Evolutionary conservation across 2,113 vertebrate species (phyloP), one percentile per base, ranked within the genome.

Genomic region (Mobula birostris): DNA sequence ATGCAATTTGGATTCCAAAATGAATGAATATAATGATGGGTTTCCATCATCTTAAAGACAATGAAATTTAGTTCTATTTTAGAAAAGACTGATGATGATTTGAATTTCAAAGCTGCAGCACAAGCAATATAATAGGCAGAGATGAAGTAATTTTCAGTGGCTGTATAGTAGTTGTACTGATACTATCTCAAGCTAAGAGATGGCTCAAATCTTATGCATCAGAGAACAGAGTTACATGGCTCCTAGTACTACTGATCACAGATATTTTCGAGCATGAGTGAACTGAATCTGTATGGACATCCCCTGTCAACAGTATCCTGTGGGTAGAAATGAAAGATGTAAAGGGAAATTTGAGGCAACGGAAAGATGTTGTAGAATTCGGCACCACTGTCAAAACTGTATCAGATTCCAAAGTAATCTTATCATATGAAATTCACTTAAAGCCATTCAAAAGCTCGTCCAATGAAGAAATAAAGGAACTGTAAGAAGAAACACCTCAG

Each of bases 321-420:
- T 15, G 29, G 85, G n/a, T 61, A 19, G 85, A 32, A 63, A 19
- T 66, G 29, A 32, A 88, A 32, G 29, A 32, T 66, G 61, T 17
- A 88, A 66, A 66, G 58, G 85, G 85, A 88, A 2, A 63, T n/a
- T n/a, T 32, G 61, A 88, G 58, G 32, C 85, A 88, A 88, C 85
- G 7, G 61, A 66, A 14, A 88, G 29, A 19, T 7, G 32, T 17
- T 32, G 29, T 29, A 66, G 61, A n/a, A 88, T 66, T 63, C 29
- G 12, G 29, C 85, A 88, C 29, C 61, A 66, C 61, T 66, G 15
- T 63, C 85, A 88, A 85, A 0, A 2, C 48, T 85, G 27, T 85
- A 58, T 11, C 29, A n/a, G 29, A 63, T 3, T 61, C 48, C 11
- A 9, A n/a, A n/a, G 76, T 27, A 77, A 7, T 77, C 32, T 29